Percentiles rank a stretch among this genome's conserved stretches.
phyloP scores from a whole-genome alignment of 2,113 vertebrate species.

The Meriones unguiculatus region DNA sequence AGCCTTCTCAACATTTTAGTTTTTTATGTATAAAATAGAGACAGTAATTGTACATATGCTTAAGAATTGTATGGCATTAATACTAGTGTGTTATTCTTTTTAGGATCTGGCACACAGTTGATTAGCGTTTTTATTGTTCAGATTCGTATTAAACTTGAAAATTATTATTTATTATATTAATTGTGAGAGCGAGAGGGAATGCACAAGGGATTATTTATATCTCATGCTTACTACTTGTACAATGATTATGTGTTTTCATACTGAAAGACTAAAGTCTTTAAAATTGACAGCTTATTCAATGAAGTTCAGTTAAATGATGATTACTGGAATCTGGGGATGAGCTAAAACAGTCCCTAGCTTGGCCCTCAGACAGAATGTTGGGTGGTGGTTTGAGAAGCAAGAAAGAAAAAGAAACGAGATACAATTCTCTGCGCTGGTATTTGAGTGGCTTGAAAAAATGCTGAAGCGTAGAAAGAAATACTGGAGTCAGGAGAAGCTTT shows the following conservation, averaged over 20 bases:
- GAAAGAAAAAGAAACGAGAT: background rate
- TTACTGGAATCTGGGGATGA: background rate
- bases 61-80: background rate
- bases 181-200: background rate
- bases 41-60: background rate
- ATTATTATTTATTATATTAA: background rate
- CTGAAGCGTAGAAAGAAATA: background rate
- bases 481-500: conserved; percentile 1
- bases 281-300: background rate
- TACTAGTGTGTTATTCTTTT: conserved; percentile 24
- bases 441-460: background rate
- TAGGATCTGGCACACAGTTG: background rate
- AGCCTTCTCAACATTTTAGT: background rate
- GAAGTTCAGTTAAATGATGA: background rate
- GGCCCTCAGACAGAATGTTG: background rate
- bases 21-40: background rate
- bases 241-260: background rate
- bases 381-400: background rate
- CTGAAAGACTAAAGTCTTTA: background rate
- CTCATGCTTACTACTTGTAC: background rate
- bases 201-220: background rate
- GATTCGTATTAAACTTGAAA: background rate
- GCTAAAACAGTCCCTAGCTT: background rate
- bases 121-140: background rate
- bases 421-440: background rate